These are phyloP conservation scores for Danionella cerebrum DNA, from an alignment of 2,113 vertebrate species.

Conservation along the genomic window DNA sequence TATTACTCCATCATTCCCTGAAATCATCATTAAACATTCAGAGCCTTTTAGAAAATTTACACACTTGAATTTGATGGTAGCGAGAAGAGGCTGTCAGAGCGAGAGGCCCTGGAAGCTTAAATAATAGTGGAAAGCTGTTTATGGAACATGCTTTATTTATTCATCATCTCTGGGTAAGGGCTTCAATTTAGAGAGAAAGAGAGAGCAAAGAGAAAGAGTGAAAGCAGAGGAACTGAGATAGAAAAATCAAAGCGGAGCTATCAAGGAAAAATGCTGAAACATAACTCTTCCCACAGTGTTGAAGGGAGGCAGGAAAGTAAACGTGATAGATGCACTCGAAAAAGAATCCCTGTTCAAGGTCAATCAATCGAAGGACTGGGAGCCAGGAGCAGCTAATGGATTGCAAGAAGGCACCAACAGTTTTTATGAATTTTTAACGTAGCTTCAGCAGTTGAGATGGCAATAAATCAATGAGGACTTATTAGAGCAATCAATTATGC, in stretches of 20 bases:
- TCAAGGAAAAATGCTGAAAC: conserved; percentile 76
- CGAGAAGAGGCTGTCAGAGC: conserved; percentile 82
- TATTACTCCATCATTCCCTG: conserved; percentile 97
- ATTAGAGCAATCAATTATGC: conserved; percentile 98
- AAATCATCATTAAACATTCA: conserved; percentile 99
- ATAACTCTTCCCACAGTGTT: conserved; percentile 83
- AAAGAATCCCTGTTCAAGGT: conserved; percentile 88
- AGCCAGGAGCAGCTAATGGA: conserved; percentile 93
- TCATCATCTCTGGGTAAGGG: conserved; percentile 86
- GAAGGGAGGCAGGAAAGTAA: conserved; percentile 55
- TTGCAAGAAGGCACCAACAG: conserved; percentile 89
- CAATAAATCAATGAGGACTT: conserved; percentile 99
- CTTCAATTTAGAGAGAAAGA: conserved; percentile 72
- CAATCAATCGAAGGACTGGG: conserved; percentile 90
- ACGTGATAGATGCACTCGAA: conserved; percentile 67
- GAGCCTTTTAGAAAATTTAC: conserved; percentile 99
- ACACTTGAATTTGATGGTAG: conserved; percentile 96
- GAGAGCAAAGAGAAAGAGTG: conserved; percentile 48
- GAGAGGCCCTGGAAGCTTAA: conserved; percentile 78
- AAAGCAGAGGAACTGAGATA: conserved; percentile 12
- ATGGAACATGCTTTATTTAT: conserved; percentile 98
- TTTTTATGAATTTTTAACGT: conserved; percentile 98
- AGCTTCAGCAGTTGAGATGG: conserved; percentile 77
- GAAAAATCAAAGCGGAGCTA: conserved; percentile 78
- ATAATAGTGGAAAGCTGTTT: conserved; percentile 98